Evolutionary conservation across 2,888 invertebrate genomes (phyloP).

Genomic region (Hypercompe scribonia): DNA sequence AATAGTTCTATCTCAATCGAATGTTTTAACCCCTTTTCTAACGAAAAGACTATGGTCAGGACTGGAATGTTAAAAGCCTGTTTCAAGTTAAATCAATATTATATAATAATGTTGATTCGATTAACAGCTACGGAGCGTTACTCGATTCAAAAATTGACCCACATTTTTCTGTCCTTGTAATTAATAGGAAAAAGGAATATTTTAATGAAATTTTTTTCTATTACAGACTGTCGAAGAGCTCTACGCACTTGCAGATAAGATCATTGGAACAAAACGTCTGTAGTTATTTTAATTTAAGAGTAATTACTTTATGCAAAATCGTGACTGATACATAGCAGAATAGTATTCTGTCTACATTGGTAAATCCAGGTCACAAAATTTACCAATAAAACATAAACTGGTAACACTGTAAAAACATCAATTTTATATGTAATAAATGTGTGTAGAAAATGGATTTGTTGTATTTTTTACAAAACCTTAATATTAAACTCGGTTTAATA

Average conservation of each 20-base stretch:
- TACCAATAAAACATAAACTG: conserved; percentile 52
- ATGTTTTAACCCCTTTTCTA: no score
- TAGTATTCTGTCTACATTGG: conserved; percentile 30
- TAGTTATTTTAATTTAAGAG: conserved; percentile 49
- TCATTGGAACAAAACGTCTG: conserved; percentile 85
- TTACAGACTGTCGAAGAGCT: conserved; percentile 90
- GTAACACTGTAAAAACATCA: conserved; percentile 61
- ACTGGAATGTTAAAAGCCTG: no score
- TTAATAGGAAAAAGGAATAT: neutral
- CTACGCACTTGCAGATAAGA: conserved; percentile 89
- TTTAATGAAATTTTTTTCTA: conserved; percentile 47
- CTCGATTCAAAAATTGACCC: no score
- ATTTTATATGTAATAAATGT: conserved; percentile 67
- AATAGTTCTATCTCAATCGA: no score
- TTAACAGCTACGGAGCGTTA: no score
- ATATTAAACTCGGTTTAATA: conserved; percentile 39
- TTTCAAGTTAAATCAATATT: no score
- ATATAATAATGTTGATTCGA: no score
- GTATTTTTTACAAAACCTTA: conserved; percentile 9
- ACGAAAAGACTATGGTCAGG: no score
- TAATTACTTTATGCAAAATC: conserved; percentile 34
- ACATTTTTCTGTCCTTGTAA: neutral
- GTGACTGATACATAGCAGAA: conserved; percentile 31
- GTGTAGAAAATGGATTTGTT: conserved; percentile 15
- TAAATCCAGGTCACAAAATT: conserved; percentile 35